Percentiles rank a stretch among this genome's conserved stretches.
Evolutionary conservation across 1,140 invertebrate species (phyloP).

Genomic region (Leptinotarsa defecta): DNA sequence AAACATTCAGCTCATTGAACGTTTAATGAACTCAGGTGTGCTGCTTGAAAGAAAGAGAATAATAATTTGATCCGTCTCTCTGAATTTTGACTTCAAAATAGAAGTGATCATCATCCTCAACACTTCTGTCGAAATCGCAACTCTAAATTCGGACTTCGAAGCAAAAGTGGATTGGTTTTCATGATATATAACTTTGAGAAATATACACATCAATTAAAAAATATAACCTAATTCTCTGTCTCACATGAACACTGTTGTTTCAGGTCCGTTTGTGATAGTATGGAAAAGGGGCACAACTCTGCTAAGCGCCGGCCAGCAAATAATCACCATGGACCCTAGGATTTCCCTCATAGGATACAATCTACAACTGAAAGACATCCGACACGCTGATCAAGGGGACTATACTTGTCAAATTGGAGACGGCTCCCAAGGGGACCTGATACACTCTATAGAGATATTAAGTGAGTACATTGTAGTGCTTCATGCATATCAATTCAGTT

Average conservation of each 20-base stretch:
- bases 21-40: too few species aligned
- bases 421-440: constrained; percentile 56
- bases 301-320: constrained; percentile 65
- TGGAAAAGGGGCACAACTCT: constrained; percentile 67
- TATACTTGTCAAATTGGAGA: constrained; percentile 63
- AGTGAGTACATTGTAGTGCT: constrained; percentile 51
- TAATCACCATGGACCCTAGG: constrained; percentile 64
- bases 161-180: too few species aligned
- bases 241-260: constrained; percentile 23
- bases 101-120: too few species aligned
- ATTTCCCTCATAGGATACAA: constrained; percentile 66
- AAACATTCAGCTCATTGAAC: too few species aligned
- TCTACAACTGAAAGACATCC: constrained; percentile 65
- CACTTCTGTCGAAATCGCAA: too few species aligned
- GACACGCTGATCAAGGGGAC: constrained; percentile 61
- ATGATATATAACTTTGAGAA: too few species aligned
- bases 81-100: too few species aligned
- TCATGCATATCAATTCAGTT: neutral
- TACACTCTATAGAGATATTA: constrained; percentile 62
- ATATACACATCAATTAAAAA: too few species aligned
- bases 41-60: too few species aligned
- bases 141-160: too few species aligned
- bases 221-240: too few species aligned
- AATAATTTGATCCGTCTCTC: too few species aligned
- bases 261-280: constrained; percentile 65